phyloP scores from a whole-genome alignment of 2,888 invertebrate genomes.

The Helobdella robusta region DNA sequence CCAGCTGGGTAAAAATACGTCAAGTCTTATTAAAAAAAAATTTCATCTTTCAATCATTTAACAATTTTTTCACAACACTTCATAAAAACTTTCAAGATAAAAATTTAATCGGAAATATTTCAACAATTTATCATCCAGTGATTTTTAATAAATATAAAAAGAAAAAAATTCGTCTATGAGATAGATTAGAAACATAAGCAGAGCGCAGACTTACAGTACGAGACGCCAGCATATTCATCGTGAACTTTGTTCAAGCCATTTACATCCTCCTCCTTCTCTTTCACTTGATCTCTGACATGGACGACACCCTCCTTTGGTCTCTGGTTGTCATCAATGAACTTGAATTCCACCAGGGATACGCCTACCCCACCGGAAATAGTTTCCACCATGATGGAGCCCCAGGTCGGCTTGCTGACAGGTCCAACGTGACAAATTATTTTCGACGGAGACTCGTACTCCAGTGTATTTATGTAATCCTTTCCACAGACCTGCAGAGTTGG shows the following conservation, averaged over 20 bases:
- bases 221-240: not conserved
- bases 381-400: constrained; percentile 42
- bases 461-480: constrained; percentile 40
- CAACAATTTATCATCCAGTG: no score
- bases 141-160: no score
- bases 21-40: no score
- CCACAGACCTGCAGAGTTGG: constrained; percentile 41
- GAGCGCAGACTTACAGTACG: no score
- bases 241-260: not conserved
- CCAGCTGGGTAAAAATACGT: no score
- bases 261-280: not conserved
- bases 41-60: no score
- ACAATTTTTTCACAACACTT: no score
- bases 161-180: no score
- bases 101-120: no score
- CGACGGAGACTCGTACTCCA: constrained; percentile 42
- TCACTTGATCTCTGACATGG: not conserved
- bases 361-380: constrained; percentile 44
- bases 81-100: no score
- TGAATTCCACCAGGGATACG: constrained; percentile 23
- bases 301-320: not conserved
- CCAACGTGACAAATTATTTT: constrained; percentile 42
- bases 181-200: no score
- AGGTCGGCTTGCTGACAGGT: constrained; percentile 39
- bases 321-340: constrained; percentile 15